phyloP scores from a whole-genome alignment of 2,113 vertebrate species.

The Seriola rivoliana region DNA sequence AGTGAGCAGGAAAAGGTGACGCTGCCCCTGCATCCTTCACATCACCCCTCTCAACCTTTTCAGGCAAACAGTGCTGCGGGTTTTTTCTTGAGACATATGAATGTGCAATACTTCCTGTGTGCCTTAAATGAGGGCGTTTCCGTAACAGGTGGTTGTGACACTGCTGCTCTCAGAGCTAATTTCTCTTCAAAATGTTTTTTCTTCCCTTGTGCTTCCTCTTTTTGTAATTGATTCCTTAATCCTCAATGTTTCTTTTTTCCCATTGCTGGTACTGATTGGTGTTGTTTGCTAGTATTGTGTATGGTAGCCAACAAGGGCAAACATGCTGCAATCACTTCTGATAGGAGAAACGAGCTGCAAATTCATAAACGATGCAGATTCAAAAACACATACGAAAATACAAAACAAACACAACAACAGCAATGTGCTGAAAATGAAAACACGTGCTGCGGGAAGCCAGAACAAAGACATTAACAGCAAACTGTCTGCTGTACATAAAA shows the following conservation, averaged over 20 bases:
- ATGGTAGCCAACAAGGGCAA: too few relatives aligned
- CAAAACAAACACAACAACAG: too few relatives aligned
- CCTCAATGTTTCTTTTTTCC: background rate
- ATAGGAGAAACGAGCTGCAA: too few relatives aligned
- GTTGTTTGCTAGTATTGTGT: too few relatives aligned
- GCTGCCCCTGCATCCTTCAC: conserved; percentile 47
- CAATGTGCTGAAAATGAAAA: too few relatives aligned
- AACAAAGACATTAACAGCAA: too few relatives aligned
- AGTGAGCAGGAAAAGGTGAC: conserved; percentile 25
- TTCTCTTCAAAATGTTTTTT: background rate
- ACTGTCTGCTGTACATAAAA: too few relatives aligned
- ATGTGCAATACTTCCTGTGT: conserved; percentile 55
- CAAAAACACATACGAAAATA: too few relatives aligned
- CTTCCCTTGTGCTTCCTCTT: background rate
- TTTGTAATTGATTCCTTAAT: background rate
- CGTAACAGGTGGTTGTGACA: conserved; percentile 56
- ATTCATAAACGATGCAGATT: too few relatives aligned
- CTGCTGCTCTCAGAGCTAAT: conserved; percentile 5
- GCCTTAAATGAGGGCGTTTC: conserved; percentile 40
- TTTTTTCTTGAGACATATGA: background rate
- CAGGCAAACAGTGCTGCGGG: background rate
- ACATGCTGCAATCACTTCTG: too few relatives aligned
- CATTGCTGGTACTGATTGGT: too few relatives aligned
- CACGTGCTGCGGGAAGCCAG: too few relatives aligned
- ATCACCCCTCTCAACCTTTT: background rate